Conservation (phyloP, 1,140 invertebrate species). For the Cydia amplana region DNA sequence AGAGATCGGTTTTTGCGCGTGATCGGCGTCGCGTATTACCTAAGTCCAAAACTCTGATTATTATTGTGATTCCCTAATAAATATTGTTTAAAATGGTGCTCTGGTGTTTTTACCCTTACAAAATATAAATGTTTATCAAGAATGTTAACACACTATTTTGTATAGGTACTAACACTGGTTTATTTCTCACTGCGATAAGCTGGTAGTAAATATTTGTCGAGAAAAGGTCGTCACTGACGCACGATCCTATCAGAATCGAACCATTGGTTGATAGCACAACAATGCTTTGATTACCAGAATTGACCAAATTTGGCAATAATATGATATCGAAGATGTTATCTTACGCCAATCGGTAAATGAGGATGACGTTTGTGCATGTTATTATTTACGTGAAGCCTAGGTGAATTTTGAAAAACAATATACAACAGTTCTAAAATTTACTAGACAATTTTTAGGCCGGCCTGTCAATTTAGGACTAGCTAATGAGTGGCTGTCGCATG, state of each 20-base stretch:
- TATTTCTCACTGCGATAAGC: constrained; percentile 17
- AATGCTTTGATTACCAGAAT: constrained; percentile 4
- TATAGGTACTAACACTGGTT: constrained; percentile 1
- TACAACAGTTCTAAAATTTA: no score
- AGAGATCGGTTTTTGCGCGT: no score
- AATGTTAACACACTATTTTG: neutral
- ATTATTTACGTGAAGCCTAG: no score
- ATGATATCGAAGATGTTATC: neutral
- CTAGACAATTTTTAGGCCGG: no score
- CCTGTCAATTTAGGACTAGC: no score
- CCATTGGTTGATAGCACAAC: constrained; percentile 25
- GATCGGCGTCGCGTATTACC: no score
- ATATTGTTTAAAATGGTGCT: no score
- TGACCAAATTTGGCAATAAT: constrained; percentile 23
- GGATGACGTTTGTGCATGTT: neutral
- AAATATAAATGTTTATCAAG: constrained; percentile 1
- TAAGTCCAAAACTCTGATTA: no score
- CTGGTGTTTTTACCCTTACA: no score
- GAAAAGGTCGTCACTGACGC: constrained; percentile 38
- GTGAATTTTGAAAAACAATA: no score
- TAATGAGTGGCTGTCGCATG: no score
- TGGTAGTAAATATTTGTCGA: constrained; percentile 32
- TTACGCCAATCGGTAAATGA: neutral
- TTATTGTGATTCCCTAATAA: no score
- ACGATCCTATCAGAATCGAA: constrained; percentile 10